Evolutionary conservation across 2,113 vertebrate genomes (phyloP).

Genomic region (Sinosuthora webbiana): DNA sequence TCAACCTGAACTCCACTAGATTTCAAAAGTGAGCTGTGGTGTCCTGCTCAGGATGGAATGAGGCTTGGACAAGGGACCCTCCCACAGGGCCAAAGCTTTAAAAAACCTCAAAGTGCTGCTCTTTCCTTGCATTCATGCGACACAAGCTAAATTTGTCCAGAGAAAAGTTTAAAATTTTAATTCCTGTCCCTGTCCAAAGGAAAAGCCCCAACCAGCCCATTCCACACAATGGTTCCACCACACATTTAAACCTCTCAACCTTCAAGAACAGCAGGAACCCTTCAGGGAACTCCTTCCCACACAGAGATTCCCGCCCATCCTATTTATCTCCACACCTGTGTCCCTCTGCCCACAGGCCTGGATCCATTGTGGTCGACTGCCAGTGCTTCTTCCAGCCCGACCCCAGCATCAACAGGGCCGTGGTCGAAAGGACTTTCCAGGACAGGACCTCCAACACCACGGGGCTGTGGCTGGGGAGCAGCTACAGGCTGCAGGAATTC

Average conservation of each 20-base stretch:
- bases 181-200: background rate
- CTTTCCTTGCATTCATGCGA: background rate
- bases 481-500: constrained; percentile 57
- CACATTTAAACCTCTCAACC: background rate
- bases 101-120: background rate
- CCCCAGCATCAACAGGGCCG: background rate
- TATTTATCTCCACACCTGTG: background rate
- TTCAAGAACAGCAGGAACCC: background rate
- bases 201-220: background rate
- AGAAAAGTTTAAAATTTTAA: background rate
- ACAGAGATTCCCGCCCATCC: background rate
- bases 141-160: background rate
- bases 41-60: background rate
- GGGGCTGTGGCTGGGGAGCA: constrained; percentile 53
- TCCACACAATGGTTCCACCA: background rate
- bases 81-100: background rate
- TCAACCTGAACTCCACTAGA: background rate
- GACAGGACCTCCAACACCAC: constrained; percentile 24
- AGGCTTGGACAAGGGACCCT: background rate
- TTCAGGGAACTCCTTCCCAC: background rate
- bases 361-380: constrained; percentile 64
- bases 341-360: constrained; percentile 49
- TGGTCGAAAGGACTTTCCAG: constrained; percentile 63
- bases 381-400: constrained; percentile 62
- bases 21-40: background rate